Conservation (phyloP, 2,113 vertebrate species). For the Ameiurus melas region DNA sequence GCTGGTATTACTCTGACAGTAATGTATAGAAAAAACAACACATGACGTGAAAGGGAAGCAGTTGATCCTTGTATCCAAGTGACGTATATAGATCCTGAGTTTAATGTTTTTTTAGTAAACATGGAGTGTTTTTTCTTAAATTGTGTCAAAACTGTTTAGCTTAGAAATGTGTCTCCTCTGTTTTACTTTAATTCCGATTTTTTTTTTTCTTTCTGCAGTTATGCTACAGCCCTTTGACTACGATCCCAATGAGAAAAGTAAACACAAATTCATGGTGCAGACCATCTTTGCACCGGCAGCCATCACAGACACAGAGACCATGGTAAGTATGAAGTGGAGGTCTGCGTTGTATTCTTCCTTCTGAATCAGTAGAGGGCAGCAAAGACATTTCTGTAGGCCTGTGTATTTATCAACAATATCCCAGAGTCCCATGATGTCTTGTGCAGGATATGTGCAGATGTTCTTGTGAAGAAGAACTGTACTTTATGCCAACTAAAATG, state of each 20-base stretch:
- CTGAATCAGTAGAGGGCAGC: slow-evolving; percentile 66
- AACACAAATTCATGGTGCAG: slow-evolving; percentile 99
- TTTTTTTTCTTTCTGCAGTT: slow-evolving; percentile 71
- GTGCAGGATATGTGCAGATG: not conserved
- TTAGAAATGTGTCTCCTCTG: not conserved
- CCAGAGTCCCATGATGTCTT: not conserved
- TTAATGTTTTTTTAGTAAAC: not conserved
- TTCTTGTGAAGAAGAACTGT: not conserved
- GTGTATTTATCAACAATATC: not conserved
- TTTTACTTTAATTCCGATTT: not conserved
- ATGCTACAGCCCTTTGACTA: slow-evolving; percentile 99
- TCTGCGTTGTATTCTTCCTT: not conserved
- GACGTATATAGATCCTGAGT: not conserved
- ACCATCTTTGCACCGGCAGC: slow-evolving; percentile 92
- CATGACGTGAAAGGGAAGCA: not conserved
- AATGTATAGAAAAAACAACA: not conserved
- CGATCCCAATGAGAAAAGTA: slow-evolving; percentile 98
- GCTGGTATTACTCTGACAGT: not conserved
- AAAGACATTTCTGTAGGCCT: slow-evolving; percentile 42
- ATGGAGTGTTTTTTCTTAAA: not conserved
- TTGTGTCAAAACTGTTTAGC: not conserved
- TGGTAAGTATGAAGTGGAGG: slow-evolving; percentile 79
- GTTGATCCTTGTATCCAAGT: not conserved
- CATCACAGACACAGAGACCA: slow-evolving; percentile 89
- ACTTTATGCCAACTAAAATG: not conserved